A percentile compares a stretch with the other conserved stretches of the same genome.
Conservation (phyloP, 1,140 invertebrate genomes). For the Drosophila gunungcola region DNA sequence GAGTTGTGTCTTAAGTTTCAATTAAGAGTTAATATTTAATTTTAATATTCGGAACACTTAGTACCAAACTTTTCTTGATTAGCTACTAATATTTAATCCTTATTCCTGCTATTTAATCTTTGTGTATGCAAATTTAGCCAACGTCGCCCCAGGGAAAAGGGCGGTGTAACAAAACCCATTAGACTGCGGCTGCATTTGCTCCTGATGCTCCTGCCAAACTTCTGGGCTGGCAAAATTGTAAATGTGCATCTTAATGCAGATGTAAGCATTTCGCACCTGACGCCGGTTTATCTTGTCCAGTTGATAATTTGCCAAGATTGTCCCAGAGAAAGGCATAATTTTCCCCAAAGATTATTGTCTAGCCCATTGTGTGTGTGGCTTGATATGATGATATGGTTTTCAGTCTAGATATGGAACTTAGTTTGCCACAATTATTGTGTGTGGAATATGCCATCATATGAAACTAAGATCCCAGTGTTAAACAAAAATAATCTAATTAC, state of each 20-base stretch:
- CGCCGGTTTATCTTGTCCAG: constrained; percentile 56
- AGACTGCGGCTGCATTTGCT: constrained; percentile 21
- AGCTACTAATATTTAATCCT: neutral
- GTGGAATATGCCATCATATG: constrained; percentile 16
- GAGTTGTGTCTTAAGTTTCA: no score
- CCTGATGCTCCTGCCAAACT: constrained; percentile 30
- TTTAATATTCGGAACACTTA: no score
- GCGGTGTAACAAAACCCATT: constrained; percentile 44
- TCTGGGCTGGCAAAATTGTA: constrained; percentile 27
- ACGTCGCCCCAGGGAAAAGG: constrained; percentile 9
- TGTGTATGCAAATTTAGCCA: constrained; percentile 42
- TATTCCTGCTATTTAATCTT: neutral
- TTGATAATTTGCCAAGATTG: constrained; percentile 63
- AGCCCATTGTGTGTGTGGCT: neutral
- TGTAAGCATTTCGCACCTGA: constrained; percentile 74
- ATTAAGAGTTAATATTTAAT: no score
- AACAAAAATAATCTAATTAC: constrained; percentile 37
- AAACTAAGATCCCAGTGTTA: constrained; percentile 1
- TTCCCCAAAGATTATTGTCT: constrained; percentile 33
- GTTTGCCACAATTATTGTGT: constrained; percentile 40
- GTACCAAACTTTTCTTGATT: neutral
- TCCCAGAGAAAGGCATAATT: constrained; percentile 32
- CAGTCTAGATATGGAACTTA: constrained; percentile 9
- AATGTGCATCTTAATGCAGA: constrained; percentile 61
- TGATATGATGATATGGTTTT: constrained; percentile 14